These are phyloP conservation scores for Percopsis omiscomaycus DNA, from an alignment of 2,797 vertebrate species.

Conservation along the genomic window DNA sequence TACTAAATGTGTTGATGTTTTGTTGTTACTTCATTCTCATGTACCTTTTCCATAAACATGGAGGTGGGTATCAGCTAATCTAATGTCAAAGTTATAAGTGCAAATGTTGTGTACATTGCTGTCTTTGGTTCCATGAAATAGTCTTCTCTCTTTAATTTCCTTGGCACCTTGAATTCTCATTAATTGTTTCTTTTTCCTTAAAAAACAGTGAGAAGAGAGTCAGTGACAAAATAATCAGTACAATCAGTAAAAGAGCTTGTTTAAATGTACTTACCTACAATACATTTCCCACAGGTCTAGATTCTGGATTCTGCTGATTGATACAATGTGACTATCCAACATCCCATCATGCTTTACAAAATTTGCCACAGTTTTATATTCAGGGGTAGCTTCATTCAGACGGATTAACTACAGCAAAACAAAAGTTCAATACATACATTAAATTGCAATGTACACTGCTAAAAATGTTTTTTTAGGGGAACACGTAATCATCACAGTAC, in stretches of 20 bases:
- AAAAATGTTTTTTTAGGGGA: no score
- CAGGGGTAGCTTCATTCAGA: conserved; percentile 74
- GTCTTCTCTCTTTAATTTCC: conserved; percentile 78
- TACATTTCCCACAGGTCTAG: conserved; percentile 88
- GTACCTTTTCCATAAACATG: conserved; percentile 79
- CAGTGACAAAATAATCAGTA: fast-evolving
- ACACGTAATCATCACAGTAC: no score
- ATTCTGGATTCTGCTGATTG: conserved; percentile 87
- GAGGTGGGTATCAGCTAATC: conserved; percentile 73
- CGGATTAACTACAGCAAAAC: conserved; percentile 73
- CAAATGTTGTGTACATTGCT: conserved; percentile 84
- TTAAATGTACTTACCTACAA: conserved; percentile 76
- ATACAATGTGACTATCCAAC: conserved; percentile 66
- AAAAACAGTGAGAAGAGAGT: conserved; percentile 15
- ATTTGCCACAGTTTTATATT: conserved; percentile 77
- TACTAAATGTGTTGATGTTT: not conserved
- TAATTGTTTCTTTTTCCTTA: conserved; percentile 85
- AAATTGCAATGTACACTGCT: not conserved
- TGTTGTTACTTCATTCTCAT: not conserved
- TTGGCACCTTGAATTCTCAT: conserved; percentile 78
- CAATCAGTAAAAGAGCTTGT: fast-evolving
- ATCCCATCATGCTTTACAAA: conserved; percentile 77
- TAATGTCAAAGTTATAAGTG: conserved; percentile 88
- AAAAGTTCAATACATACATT: not conserved
- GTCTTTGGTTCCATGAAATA: conserved; percentile 86